phyloP scores from a whole-genome alignment of 53 echinoderm and acorn worm genomes.

The Crossaster papposus region DNA sequence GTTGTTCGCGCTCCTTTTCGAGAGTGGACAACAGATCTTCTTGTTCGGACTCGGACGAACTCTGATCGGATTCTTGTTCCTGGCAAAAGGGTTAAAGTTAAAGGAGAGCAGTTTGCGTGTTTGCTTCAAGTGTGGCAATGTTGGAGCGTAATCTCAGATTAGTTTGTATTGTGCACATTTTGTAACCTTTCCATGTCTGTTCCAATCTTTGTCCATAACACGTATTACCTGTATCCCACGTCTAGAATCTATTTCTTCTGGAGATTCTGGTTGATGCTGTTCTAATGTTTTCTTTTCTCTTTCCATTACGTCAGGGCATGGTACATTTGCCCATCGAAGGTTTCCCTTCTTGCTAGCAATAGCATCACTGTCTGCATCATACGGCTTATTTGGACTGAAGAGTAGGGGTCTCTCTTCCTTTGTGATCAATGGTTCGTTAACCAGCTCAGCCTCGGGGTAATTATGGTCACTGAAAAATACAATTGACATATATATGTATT shows the following conservation, averaged over 20 bases:
- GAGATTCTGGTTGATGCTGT: not conserved
- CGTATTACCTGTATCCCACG: not conserved
- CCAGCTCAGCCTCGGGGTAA: not conserved
- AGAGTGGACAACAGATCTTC: conserved; percentile 44
- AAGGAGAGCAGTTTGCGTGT: not conserved
- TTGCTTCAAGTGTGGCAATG: not conserved
- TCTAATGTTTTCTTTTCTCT: not conserved
- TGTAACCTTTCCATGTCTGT: not conserved
- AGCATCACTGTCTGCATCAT: not conserved
- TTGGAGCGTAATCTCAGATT: not conserved
- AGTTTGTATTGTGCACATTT: not conserved
- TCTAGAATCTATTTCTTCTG: not conserved
- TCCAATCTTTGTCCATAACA: not conserved
- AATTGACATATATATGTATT: not conserved
- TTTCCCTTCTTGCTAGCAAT: not conserved
- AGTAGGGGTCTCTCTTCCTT: conserved; percentile 26
- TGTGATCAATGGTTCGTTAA: conserved; percentile 37
- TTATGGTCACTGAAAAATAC: not conserved
- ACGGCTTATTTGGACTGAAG: not conserved
- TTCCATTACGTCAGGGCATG: not conserved
- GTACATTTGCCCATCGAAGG: not conserved
- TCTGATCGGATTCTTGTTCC: conserved; percentile 1
- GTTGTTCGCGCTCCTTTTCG: conserved; percentile 20
- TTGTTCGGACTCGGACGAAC: conserved; percentile 11
- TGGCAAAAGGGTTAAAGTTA: not conserved